Conservation (phyloP, 1,140 invertebrate species). For the Drosophila nigrodunni region DNA sequence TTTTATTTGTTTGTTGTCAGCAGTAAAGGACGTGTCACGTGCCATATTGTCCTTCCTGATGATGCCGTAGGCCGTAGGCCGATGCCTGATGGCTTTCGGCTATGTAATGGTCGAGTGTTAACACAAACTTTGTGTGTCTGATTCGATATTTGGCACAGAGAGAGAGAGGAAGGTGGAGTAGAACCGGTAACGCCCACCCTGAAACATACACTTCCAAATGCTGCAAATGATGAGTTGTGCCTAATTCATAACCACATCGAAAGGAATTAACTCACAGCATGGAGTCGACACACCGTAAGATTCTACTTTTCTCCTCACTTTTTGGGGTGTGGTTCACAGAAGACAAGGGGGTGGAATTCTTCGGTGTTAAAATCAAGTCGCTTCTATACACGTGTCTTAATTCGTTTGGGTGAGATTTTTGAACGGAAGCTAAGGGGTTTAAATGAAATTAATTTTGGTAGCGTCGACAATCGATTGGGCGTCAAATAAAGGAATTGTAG, state of each 20-base stretch:
- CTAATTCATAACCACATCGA: slow-evolving; percentile 84
- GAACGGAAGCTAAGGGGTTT: slow-evolving; percentile 57
- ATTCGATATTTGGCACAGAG: slow-evolving; percentile 45
- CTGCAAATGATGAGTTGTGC: slow-evolving; percentile 83
- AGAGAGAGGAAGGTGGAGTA: too few relatives aligned
- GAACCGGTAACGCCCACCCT: slow-evolving; percentile 45
- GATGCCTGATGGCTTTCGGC: slow-evolving; percentile 39
- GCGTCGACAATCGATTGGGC: slow-evolving; percentile 46
- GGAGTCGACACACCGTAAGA: slow-evolving; percentile 33
- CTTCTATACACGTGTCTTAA: slow-evolving; percentile 70
- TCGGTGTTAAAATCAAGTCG: slow-evolving; percentile 56
- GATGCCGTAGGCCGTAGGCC: too few relatives aligned
- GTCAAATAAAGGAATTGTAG: slow-evolving; percentile 15
- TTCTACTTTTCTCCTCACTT: background rate
- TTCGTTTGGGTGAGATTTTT: slow-evolving; percentile 73
- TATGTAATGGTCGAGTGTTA: slow-evolving; percentile 61
- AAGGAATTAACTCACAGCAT: slow-evolving; percentile 76
- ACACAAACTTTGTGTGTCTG: slow-evolving; percentile 75
- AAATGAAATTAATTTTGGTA: slow-evolving; percentile 55
- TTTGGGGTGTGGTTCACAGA: slow-evolving; percentile 25
- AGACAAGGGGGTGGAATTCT: slow-evolving; percentile 44
- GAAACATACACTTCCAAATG: slow-evolving; percentile 42
- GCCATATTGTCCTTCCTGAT: slow-evolving; percentile 68
- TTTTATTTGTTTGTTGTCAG: slow-evolving; percentile 61
- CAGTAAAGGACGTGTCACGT: slow-evolving; percentile 59